A percentile compares a stretch with the other conserved stretches of the same genome.
Evolutionary conservation across 1,140 invertebrate species (phyloP).

Genomic region (Brachystomella parvula): DNA sequence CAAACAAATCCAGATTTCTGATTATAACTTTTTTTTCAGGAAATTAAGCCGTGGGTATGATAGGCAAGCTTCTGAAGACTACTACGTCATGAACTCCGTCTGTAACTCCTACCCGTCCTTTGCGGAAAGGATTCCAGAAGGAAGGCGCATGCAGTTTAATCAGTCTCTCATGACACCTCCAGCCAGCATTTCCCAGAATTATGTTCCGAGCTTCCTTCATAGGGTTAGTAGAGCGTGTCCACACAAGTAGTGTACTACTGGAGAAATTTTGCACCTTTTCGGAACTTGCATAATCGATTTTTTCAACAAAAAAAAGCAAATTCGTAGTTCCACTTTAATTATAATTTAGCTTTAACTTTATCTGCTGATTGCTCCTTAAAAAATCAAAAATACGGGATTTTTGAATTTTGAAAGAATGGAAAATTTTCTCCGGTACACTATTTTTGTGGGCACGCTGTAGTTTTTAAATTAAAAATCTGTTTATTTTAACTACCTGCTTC

Average conservation of each 20-base stretch:
- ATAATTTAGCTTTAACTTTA: neutral
- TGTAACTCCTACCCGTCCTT: neutral
- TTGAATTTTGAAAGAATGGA: no score
- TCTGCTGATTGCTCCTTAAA: neutral
- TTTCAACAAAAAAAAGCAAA: neutral
- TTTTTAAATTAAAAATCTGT: no score
- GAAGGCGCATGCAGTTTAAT: neutral
- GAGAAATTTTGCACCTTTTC: no score
- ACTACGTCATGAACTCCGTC: constrained; percentile 1
- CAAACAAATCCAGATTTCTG: no score
- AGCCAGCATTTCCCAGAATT: neutral
- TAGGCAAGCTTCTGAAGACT: neutral
- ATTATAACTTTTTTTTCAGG: no score
- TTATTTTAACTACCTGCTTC: no score
- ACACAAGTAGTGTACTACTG: no score
- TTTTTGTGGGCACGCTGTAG: no score
- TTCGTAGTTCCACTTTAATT: neutral
- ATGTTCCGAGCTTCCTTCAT: neutral
- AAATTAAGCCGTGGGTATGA: neutral
- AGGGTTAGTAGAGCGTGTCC: neutral
- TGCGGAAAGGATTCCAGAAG: neutral
- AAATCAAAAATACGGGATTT: neutral
- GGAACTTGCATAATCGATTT: neutral
- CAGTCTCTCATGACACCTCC: neutral
- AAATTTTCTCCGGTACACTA: no score